Conservation (phyloP, 1,140 invertebrate genomes). For the Plectrocnemia conspersa region DNA sequence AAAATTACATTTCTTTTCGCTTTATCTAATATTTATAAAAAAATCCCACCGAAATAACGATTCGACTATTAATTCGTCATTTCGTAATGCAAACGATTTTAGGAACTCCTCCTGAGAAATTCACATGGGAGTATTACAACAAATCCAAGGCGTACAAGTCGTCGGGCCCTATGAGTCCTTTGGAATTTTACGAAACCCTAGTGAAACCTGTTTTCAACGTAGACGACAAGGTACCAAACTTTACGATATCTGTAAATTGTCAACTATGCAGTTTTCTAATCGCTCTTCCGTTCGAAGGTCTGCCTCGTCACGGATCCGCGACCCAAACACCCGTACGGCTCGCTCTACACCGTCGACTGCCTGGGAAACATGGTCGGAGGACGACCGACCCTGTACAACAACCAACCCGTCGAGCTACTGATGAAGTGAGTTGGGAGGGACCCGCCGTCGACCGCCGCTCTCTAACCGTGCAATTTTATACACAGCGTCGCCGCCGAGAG, state of each 20-base stretch:
- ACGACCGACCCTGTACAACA: slow-evolving; percentile 74
- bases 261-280: slow-evolving; percentile 4
- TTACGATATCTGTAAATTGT: background rate
- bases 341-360: slow-evolving; percentile 81
- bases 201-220: slow-evolving; percentile 78
- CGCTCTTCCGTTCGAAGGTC: slow-evolving; percentile 49
- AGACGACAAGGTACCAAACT: slow-evolving; percentile 65
- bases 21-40: no score
- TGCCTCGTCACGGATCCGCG: slow-evolving; percentile 84
- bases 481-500: slow-evolving; percentile 60
- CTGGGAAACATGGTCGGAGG: slow-evolving; percentile 82
- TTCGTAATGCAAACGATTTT: no score
- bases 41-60: background rate
- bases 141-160: slow-evolving; percentile 74
- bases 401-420: slow-evolving; percentile 75
- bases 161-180: slow-evolving; percentile 70
- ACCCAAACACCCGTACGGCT: slow-evolving; percentile 66
- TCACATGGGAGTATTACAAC: slow-evolving; percentile 85
- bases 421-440: no score
- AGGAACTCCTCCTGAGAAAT: slow-evolving; percentile 73
- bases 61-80: background rate
- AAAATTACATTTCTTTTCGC: no score
- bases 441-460: no score
- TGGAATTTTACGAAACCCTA: slow-evolving; percentile 75
- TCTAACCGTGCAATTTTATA: slow-evolving; percentile 17